Evolutionary conservation across 2,113 vertebrate genomes (phyloP).

Genomic region (Amblyornis subalaris): DNA sequence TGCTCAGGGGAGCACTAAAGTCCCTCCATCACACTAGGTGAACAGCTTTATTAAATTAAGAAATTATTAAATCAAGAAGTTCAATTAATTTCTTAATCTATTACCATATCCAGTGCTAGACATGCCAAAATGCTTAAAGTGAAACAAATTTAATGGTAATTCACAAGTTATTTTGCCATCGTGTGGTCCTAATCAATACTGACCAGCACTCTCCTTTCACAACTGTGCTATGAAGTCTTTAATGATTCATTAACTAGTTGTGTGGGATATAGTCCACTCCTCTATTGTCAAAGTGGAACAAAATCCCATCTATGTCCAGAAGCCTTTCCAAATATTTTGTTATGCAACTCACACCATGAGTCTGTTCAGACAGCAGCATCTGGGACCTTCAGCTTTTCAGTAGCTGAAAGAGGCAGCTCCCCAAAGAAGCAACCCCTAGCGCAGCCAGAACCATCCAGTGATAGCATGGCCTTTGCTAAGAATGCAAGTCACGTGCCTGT

Average conservation of each 20-base stretch:
- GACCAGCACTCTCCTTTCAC: neutral
- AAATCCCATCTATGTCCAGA: neutral
- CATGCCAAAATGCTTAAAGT: neutral
- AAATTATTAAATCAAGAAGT: neutral
- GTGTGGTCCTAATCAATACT: neutral
- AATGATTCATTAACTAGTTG: neutral
- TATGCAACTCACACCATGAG: neutral
- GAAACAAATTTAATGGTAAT: neutral
- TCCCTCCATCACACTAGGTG: fast-evolving
- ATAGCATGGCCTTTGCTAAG: neutral
- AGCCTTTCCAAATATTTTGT: neutral
- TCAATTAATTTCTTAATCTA: neutral
- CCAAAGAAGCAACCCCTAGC: neutral
- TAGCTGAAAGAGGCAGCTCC: neutral
- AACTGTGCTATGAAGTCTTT: neutral
- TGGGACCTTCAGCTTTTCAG: neutral
- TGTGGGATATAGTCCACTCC: no score
- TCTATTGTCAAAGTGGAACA: neutral
- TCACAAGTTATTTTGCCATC: neutral
- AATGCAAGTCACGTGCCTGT: neutral
- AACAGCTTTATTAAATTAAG: neutral
- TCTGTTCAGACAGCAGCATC: neutral
- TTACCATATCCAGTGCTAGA: neutral
- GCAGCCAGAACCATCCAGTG: neutral
- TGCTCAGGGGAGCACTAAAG: neutral